Evolutionary conservation across 2,888 invertebrate species (phyloP).

Genomic region (Mechanitis messenoides): DNA sequence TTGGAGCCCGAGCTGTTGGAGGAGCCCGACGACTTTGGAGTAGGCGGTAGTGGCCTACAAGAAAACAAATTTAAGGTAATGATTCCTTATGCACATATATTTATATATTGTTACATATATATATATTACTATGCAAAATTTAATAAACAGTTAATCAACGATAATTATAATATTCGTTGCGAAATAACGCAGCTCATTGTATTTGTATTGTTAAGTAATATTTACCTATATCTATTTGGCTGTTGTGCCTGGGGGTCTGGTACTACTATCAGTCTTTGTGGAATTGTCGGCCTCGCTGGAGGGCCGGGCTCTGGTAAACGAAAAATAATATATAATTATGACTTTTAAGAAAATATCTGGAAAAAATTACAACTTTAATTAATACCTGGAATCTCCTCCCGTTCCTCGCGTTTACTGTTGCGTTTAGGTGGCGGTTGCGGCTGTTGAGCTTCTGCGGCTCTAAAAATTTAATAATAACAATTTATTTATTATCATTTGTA

Average conservation of each 20-base stretch:
- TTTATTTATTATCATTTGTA: too few species aligned
- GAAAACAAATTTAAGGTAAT: background rate
- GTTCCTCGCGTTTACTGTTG: conserved; percentile 73
- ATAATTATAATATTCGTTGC: too few species aligned
- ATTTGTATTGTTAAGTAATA: conserved; percentile 13
- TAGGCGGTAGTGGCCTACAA: conserved; percentile 87
- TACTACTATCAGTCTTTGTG: conserved; percentile 93
- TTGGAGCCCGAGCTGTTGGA: conserved; percentile 77
- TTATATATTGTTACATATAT: too few species aligned
- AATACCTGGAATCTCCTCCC: conserved; percentile 77
- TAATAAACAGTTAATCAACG: too few species aligned
- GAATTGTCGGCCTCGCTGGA: conserved; percentile 91
- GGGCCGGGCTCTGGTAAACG: conserved; percentile 85
- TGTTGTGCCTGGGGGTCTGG: conserved; percentile 90
- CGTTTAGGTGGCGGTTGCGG: conserved; percentile 79
- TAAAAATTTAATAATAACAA: conserved; percentile 21
- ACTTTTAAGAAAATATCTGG: background rate
- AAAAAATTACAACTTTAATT: conserved; percentile 32
- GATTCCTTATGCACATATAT: too few species aligned
- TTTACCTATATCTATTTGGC: conserved; percentile 78
- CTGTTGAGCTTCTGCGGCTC: conserved; percentile 80
- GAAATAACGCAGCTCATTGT: background rate
- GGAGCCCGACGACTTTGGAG: conserved; percentile 82
- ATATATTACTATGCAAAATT: too few species aligned
- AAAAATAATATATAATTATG: conserved; percentile 11